A percentile compares a stretch with the other conserved stretches of the same genome.
Conservation (phyloP, 2,888 invertebrate genomes). For the Andricus quercusramuli region DNA sequence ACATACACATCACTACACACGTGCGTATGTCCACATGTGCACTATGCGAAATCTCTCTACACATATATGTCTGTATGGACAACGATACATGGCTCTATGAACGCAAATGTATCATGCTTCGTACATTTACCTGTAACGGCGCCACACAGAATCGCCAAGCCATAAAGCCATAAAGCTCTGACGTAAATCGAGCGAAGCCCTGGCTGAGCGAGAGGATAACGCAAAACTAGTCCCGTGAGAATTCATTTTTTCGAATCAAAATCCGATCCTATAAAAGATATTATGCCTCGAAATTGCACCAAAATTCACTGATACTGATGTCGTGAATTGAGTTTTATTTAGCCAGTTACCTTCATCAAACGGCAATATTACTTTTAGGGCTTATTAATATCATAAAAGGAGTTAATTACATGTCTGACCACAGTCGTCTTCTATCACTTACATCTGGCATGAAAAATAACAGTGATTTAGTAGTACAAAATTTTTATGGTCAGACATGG, state of each 20-base stretch:
- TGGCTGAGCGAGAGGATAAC: conserved; percentile 26
- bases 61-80: conserved; percentile 41
- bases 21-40: conserved; percentile 27
- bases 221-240: conserved; percentile 38
- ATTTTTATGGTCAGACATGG: no score
- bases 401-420: no score
- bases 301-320: not conserved
- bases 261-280: conserved; percentile 30
- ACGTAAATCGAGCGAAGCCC: conserved; percentile 37
- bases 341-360: no score
- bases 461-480: no score
- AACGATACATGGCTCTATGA: conserved; percentile 47
- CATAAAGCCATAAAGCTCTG: conserved; percentile 39
- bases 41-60: conserved; percentile 50
- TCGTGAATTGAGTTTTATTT: no score
- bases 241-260: conserved; percentile 33
- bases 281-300: conserved; percentile 1
- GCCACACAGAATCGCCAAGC: conserved; percentile 33
- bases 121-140: conserved; percentile 49
- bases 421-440: no score
- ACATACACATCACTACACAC: conserved; percentile 31
- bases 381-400: no score
- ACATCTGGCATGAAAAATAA: no score
- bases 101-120: conserved; percentile 33
- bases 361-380: no score